These are phyloP conservation scores for Pachyrhynchus sulphureomaculatus DNA, from an alignment of 1,140 invertebrate species.

Conservation along the genomic window DNA sequence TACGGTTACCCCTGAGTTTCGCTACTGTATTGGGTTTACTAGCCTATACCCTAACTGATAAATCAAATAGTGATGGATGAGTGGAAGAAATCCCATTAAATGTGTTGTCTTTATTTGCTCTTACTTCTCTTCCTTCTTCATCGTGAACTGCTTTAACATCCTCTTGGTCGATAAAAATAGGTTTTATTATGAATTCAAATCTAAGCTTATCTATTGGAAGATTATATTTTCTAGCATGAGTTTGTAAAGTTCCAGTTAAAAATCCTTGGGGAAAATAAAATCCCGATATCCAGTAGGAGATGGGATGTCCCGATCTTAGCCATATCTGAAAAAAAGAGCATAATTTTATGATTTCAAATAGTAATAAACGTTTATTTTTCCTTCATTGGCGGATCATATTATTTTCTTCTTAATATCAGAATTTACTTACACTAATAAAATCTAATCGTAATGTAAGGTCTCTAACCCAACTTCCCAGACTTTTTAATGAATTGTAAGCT, in stretches of 20 bases:
- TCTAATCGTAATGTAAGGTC: constrained; percentile 77
- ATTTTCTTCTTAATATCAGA: no score
- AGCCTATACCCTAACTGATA: no score
- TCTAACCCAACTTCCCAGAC: constrained; percentile 77
- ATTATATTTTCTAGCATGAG: constrained; percentile 77
- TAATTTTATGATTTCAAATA: no score
- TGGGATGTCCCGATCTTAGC: constrained; percentile 68
- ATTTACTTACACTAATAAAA: constrained; percentile 70
- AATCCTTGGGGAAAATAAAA: constrained; percentile 92
- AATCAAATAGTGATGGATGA: no score
- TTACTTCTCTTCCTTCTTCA: constrained; percentile 49
- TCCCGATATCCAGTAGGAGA: constrained; percentile 86
- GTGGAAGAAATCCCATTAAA: no score
- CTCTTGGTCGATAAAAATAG: constrained; percentile 65
- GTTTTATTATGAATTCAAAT: constrained; percentile 70
- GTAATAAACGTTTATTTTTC: no score
- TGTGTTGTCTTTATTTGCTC: no score
- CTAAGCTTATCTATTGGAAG: constrained; percentile 83
- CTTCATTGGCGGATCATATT: no score
- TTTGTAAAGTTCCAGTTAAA: constrained; percentile 83
- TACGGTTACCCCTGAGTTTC: no score
- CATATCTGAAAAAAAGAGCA: constrained; percentile 59
- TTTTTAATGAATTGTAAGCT: constrained; percentile 84
- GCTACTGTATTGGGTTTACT: no score
- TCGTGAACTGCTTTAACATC: constrained; percentile 60